Evolutionary conservation across 2,797 vertebrate genomes (phyloP).

Genomic region (Picus viridis): DNA sequence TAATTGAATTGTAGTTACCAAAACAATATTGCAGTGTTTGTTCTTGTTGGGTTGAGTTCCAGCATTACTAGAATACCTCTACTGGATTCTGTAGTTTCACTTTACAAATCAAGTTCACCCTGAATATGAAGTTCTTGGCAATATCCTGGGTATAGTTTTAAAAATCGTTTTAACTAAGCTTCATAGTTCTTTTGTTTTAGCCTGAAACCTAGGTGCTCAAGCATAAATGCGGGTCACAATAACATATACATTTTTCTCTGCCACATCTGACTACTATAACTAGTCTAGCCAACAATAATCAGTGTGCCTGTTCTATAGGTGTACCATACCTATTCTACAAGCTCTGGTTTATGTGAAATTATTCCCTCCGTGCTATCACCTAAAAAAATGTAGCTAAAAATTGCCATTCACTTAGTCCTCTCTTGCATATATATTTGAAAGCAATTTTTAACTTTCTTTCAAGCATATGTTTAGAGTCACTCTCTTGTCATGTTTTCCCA

Average conservation of each 20-base stretch:
- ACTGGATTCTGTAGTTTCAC: neutral
- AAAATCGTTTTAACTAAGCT: neutral
- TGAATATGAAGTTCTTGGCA: neutral
- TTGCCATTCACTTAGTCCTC: accelerated
- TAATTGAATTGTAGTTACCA: neutral
- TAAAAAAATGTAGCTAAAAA: neutral
- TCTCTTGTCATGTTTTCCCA: neutral
- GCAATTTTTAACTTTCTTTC: neutral
- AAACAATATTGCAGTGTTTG: conserved; percentile 32
- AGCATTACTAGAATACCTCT: neutral
- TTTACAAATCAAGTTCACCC: neutral
- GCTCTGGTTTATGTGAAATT: neutral
- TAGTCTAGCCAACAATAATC: neutral
- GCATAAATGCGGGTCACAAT: neutral
- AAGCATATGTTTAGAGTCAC: neutral
- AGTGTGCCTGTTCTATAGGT: neutral
- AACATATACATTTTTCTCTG: neutral
- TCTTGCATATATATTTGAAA: neutral
- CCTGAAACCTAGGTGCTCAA: neutral
- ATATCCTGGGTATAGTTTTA: neutral
- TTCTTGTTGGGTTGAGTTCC: neutral
- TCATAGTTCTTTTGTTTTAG: neutral
- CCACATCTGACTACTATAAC: neutral
- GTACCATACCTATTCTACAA: neutral
- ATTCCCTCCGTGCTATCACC: neutral